phyloP scores from a whole-genome alignment of 2,888 invertebrate species.

The Blastobasis lacticolella region DNA sequence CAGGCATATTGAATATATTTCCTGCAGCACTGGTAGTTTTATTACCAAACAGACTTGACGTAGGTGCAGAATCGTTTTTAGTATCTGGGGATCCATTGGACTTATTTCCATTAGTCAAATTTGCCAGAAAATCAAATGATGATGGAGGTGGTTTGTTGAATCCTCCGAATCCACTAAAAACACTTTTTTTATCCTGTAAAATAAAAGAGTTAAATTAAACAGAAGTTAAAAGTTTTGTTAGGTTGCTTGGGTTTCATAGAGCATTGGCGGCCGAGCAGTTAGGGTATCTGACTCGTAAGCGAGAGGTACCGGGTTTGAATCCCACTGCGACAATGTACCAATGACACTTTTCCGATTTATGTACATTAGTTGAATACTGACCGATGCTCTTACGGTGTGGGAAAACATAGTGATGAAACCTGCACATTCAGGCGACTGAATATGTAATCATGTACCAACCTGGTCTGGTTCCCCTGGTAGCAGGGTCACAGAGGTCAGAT shows the following conservation, averaged over 20 bases:
- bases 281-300: no score
- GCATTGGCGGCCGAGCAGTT: no score
- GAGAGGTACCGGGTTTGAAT: no score
- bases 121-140: conserved; percentile 77
- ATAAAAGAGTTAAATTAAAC: conserved; percentile 17
- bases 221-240: neutral
- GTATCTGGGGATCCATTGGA: conserved; percentile 35
- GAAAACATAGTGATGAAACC: no score
- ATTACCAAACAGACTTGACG: conserved; percentile 37
- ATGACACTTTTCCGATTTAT: no score
- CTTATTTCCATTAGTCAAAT: conserved; percentile 63
- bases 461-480: no score
- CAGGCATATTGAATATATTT: conserved; percentile 31
- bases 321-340: no score
- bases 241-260: neutral
- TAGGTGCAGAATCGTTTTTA: conserved; percentile 31
- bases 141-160: conserved; percentile 71
- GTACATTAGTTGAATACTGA: no score
- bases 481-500: no score
- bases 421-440: no score
- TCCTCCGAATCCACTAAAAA: conserved; percentile 81
- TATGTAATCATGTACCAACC: no score
- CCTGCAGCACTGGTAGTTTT: conserved; percentile 29
- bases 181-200: conserved; percentile 69
- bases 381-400: no score